Evolutionary conservation across 2,888 invertebrate species (phyloP).

Genomic region (Lagria hirta): DNA sequence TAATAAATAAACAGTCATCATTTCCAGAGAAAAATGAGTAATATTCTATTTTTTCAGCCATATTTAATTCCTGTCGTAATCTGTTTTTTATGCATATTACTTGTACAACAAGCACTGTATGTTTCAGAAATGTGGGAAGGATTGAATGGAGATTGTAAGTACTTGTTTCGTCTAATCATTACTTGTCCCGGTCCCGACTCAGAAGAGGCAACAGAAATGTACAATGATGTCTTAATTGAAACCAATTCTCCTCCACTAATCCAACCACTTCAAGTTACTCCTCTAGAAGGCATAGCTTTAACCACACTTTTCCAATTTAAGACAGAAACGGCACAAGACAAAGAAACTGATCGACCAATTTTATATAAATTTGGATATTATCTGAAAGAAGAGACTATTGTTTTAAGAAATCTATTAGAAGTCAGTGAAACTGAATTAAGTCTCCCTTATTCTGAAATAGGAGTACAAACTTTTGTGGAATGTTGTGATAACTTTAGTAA

Average conservation of each 20-base stretch:
- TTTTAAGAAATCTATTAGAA: slow-evolving; percentile 13
- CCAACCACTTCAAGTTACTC: slow-evolving; percentile 12
- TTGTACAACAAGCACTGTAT: not conserved
- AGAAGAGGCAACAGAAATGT: not conserved
- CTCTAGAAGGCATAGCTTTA: slow-evolving; percentile 21
- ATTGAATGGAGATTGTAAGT: slow-evolving; percentile 20
- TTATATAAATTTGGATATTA: slow-evolving; percentile 26
- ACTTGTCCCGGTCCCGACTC: slow-evolving; percentile 13
- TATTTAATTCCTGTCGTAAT: not conserved
- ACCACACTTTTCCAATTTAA: slow-evolving; percentile 18
- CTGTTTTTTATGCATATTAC: not conserved
- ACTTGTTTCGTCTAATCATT: slow-evolving; percentile 20
- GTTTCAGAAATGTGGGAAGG: slow-evolving; percentile 16
- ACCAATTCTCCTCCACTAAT: slow-evolving; percentile 17
- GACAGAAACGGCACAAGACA: slow-evolving; percentile 18
- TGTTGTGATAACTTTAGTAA: slow-evolving; percentile 18
- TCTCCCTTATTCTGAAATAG: slow-evolving; percentile 22
- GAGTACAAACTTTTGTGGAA: slow-evolving; percentile 21
- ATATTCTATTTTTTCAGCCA: not conserved
- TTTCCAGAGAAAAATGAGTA: too few species aligned
- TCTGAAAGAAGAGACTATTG: slow-evolving; percentile 3
- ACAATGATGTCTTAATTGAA: slow-evolving; percentile 12
- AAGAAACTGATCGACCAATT: slow-evolving; percentile 14
- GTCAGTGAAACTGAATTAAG: slow-evolving; percentile 10
- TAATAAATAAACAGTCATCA: too few species aligned